Evolutionary conservation across 2,113 vertebrate genomes (phyloP).

Genomic region (Hucho hucho): DNA sequence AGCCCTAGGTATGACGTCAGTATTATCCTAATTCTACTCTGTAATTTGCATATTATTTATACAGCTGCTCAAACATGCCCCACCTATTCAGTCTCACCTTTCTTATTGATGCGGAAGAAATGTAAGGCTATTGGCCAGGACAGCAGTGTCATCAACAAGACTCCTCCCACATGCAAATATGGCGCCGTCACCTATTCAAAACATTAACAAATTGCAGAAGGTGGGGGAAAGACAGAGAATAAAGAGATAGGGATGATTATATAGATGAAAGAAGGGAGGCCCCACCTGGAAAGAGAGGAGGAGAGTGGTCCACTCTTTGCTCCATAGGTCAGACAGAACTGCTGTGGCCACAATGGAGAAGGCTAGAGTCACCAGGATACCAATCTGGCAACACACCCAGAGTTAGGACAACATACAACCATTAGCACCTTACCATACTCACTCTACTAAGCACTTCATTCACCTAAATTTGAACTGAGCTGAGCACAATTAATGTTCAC

Average conservation of each 20-base stretch:
- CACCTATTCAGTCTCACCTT: conserved; percentile 61
- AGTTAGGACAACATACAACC: neutral
- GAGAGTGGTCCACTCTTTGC: conserved; percentile 75
- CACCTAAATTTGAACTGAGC: too few relatives aligned
- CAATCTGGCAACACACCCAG: conserved; percentile 61
- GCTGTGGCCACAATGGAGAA: conserved; percentile 69
- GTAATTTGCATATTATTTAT: neutral
- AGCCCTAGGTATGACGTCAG: too few relatives aligned
- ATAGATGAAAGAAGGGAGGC: neutral
- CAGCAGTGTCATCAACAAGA: conserved; percentile 74
- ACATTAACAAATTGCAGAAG: neutral
- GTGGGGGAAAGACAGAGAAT: neutral
- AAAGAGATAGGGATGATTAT: neutral
- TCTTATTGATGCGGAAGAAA: conserved; percentile 75
- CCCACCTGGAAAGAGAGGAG: conserved; percentile 83
- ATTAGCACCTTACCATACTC: neutral
- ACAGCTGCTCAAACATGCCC: neutral
- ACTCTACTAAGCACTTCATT: too few relatives aligned
- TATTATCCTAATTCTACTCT: neutral
- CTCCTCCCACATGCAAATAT: conserved; percentile 80
- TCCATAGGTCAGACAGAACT: conserved; percentile 74
- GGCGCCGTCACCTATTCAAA: conserved; percentile 78
- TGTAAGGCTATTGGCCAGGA: conserved; percentile 83
- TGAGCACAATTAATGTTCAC: too few relatives aligned
- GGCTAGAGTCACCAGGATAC: conserved; percentile 70